Base-by-base conservation (phyloP, 2,888 invertebrate species). In the Loripinus fragilis region DNA sequence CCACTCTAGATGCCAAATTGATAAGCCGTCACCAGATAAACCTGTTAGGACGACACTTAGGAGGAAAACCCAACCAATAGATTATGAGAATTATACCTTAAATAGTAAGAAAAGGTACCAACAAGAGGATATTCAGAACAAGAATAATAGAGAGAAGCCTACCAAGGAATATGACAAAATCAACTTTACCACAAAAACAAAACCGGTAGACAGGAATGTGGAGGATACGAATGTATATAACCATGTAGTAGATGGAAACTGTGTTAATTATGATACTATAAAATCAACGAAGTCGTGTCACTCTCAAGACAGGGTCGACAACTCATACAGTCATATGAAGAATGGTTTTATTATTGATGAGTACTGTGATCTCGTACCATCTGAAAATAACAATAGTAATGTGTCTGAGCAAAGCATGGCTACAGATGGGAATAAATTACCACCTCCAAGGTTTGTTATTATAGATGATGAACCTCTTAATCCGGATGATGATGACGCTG, bases 301-400 rank as follows among this genome's bases (percentile, higher is more conserved):
- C 3, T 60, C 60, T 30, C 5, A 10, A 20, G 60, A 20, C 28
- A 7, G 17, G 33, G 17, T 30, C 8, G 60, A 60, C 20, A 20
- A 60, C 10, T 10, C 60, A n/a, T 60, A 60, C 23, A 60, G 60
- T 33, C 20, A 20, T n/a, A 60, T 60, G 60, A 60, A 60, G 12
- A 33, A 60, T 33, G 33, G 33, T 2, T 1, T 60, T 3, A 20
- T 33, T 33, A 2, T 20, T 17, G 23, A 33, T 20, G 60, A 60
- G 10, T 60, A 33, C 28, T 60, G 60, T 60, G 60, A 28, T 38
- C 5, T 38, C 12, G 38, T 12, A 8, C 38, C 38, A 8, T 12
- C 38, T 8, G 12, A 8, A 8, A 38, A 38, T 12, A 38, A 38
- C 12, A 5, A 38, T 5, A 38, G 12, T 38, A 12, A 38, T 38